Percentiles rank a stretch among this genome's conserved stretches.
Conservation (phyloP, 1,140 invertebrate genomes). For the Melanaphis sacchari region DNA sequence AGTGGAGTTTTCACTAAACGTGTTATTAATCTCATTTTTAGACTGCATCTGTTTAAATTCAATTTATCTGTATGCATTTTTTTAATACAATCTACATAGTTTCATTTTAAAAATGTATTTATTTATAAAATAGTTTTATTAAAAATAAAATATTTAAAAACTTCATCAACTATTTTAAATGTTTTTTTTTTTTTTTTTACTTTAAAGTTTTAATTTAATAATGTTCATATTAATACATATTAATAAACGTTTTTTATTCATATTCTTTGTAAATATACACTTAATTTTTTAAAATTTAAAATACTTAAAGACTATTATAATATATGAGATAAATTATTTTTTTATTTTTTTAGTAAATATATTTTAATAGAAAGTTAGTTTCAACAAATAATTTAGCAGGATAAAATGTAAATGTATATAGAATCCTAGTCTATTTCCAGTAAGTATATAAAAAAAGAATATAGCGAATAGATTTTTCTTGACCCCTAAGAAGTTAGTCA, state of each 20-base stretch:
- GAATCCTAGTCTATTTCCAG: not conserved
- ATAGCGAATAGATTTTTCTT: not conserved
- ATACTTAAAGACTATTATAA: too few species aligned
- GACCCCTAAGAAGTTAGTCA: conserved; percentile 28
- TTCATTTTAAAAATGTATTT: not conserved
- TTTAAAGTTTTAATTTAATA: too few species aligned
- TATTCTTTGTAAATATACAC: too few species aligned
- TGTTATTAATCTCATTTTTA: conserved; percentile 36
- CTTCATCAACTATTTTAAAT: not conserved
- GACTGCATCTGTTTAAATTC: not conserved
- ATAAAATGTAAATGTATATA: conserved; percentile 1
- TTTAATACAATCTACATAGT: not conserved
- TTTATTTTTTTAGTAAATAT: not conserved
- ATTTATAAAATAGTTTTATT: not conserved
- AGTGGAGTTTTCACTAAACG: conserved; percentile 4
- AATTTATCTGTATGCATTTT: not conserved
- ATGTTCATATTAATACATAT: too few species aligned
- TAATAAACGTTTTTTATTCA: too few species aligned
- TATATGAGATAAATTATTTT: not conserved
- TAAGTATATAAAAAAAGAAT: not conserved
- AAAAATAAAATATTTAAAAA: not conserved
- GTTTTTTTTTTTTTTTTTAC: too few species aligned
- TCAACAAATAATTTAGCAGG: not conserved
- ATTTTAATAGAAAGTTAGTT: not conserved
- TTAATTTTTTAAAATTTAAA: too few species aligned